Evolutionary conservation across 2,888 invertebrate species (phyloP).

Genomic region (Entomobrya proxima): DNA sequence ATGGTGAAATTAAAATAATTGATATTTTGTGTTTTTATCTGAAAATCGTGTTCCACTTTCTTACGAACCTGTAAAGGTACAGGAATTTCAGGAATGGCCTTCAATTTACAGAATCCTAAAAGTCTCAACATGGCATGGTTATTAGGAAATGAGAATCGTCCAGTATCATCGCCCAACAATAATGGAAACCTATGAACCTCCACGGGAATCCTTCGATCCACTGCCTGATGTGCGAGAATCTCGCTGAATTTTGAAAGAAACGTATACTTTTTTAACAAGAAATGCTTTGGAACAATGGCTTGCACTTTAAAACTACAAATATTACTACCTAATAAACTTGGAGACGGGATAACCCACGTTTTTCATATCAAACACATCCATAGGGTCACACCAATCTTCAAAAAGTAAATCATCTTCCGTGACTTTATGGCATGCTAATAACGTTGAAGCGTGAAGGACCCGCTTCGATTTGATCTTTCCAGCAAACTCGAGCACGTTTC

Average conservation of each 20-base stretch:
- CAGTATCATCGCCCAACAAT: slow-evolving; percentile 64
- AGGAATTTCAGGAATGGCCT: slow-evolving; percentile 54
- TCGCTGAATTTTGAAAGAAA: too few species aligned
- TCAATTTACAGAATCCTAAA: slow-evolving; percentile 58
- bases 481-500: slow-evolving; percentile 66
- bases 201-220: slow-evolving; percentile 59
- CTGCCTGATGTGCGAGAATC: slow-evolving; percentile 55
- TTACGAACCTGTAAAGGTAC: too few species aligned
- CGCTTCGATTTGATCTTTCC: slow-evolving; percentile 49
- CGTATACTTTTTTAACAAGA: too few species aligned
- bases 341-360: slow-evolving; percentile 62
- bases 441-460: slow-evolving; percentile 64
- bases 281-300: too few species aligned
- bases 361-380: slow-evolving; percentile 50
- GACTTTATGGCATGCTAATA: slow-evolving; percentile 41
- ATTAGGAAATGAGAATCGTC: slow-evolving; percentile 56
- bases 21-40: too few species aligned
- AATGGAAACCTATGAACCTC: slow-evolving; percentile 62
- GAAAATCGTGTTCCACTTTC: too few species aligned
- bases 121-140: slow-evolving; percentile 63
- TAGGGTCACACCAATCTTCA: slow-evolving; percentile 62
- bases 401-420: slow-evolving; percentile 31
- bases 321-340: too few species aligned
- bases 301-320: too few species aligned
- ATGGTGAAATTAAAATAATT: too few species aligned